Percentiles rank a stretch among this genome's conserved stretches.
These are phyloP conservation scores for Lates japonicus DNA, from an alignment of 2,797 vertebrate genomes.

Conservation along the genomic window DNA sequence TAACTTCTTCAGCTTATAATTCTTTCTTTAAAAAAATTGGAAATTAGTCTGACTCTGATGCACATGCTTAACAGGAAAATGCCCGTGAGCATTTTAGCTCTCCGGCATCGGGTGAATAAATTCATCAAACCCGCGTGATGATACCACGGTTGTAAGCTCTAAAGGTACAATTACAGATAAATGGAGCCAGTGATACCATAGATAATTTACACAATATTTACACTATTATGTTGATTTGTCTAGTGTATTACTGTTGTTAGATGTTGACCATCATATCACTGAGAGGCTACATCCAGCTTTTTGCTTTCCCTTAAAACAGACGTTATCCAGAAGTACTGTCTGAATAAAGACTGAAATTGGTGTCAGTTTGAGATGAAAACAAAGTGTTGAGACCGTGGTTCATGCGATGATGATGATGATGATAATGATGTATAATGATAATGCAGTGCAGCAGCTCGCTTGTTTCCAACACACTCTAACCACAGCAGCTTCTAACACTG, in stretches of 20 bases:
- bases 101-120: background rate
- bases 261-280: conserved; percentile 44
- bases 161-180: background rate
- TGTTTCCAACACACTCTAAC: conserved; percentile 60
- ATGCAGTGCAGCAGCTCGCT: conserved; percentile 48
- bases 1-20: background rate
- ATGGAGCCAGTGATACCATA: background rate
- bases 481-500: conserved; percentile 50
- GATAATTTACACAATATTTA: conserved; percentile 38
- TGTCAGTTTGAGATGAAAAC: conserved; percentile 48
- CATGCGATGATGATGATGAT: conserved; percentile 37
- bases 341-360: conserved; percentile 52
- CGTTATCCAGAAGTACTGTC: conserved; percentile 82
- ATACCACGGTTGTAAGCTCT: background rate
- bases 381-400: conserved; percentile 32
- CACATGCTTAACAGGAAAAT: background rate
- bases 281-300: conserved; percentile 42
- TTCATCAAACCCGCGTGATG: background rate
- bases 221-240: background rate
- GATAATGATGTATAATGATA: conserved; percentile 40
- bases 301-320: conserved; percentile 45
- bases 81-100: background rate
- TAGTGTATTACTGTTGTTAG: background rate
- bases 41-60: background rate
- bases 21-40: background rate